Base-by-base conservation (phyloP, 2,797 vertebrate genomes). In the Perodicticus potto region DNA sequence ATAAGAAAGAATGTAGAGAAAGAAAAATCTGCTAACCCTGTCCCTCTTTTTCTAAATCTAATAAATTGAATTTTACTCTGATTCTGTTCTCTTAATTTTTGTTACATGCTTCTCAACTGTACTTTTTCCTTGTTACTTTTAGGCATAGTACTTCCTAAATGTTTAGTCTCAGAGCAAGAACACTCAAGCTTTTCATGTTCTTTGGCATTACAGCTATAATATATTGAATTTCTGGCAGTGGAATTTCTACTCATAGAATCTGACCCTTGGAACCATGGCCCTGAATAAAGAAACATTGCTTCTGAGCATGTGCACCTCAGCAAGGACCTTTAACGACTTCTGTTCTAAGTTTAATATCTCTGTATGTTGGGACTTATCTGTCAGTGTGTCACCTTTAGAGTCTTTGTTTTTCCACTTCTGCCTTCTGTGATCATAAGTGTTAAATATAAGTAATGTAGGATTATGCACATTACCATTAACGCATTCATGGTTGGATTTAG, bases 111-210 rank as follows among this genome's bases (percentile, higher is more conserved):
- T 88, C 57, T 89, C 70, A 84, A n/a, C 69, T 59, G 16, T 92
- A 59, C 89, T 55, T 89, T 96, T 97, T 96, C 90, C 69, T 93
- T 70, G 32, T 97, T 81, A 57, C 84, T 7, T 4, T 67, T 45
- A 95, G 91, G 45, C 29, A 84, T 29, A 85, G 72, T 94, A 94
- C 92, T 96, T 98, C 94, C 55, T 0, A 89, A 97, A 95, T 90
- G 91, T 88, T 96, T 95, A 72, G 72, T 95, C 73, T 91, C 95
- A 70, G 90, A 95, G 92, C 76, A 93, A 96, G 89, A 97, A 96
- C 93, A 94, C 87, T 61, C 53, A 87, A 87, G 91, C 86, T 97
- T 98, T 98, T 97, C 93, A 95, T 37, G 61, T 73, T 77, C 87
- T 74, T 95, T 97, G 94, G 96, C 93, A 55, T 86, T 91, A 67